Percentiles rank a stretch among this genome's conserved stretches.
Conservation (phyloP, 2,113 vertebrate genomes). For the Megalops atlanticus region DNA sequence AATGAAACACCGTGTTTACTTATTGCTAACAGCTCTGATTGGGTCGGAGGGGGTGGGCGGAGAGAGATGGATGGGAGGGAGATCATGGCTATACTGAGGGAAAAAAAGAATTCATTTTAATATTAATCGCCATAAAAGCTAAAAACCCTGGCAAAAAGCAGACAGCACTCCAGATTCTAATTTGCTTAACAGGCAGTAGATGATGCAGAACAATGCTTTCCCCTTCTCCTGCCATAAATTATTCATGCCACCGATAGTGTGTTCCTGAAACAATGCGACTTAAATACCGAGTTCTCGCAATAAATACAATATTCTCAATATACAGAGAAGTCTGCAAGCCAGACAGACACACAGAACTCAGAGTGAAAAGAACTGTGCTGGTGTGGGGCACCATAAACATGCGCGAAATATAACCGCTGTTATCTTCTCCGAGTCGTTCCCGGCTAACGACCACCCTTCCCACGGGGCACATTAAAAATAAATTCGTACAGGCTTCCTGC, state of each 20-base stretch:
- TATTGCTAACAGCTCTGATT: conserved; percentile 12
- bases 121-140: conserved; percentile 17
- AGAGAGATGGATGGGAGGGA: too few species aligned
- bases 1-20: conserved; percentile 23
- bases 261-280: conserved; percentile 8
- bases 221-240: conserved; percentile 35
- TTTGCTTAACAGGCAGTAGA: conserved; percentile 24
- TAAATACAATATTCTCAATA: too few species aligned
- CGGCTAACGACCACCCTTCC: conserved; percentile 53
- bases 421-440: conserved; percentile 59
- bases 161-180: conserved; percentile 24
- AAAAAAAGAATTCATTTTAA: too few species aligned
- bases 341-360: too few species aligned
- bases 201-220: conserved; percentile 32
- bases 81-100: too few species aligned
- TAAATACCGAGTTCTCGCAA: too few species aligned
- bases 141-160: conserved; percentile 29
- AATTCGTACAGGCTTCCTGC: conserved; percentile 60
- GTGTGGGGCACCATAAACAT: background rate
- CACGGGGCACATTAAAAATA: conserved; percentile 70
- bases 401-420: conserved; percentile 33
- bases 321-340: too few species aligned
- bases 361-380: too few species aligned
- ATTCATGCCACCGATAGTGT: conserved; percentile 33
- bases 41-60: too few species aligned